Conservation (phyloP, 2,888 invertebrate species). For the Argyresthia albistria region DNA sequence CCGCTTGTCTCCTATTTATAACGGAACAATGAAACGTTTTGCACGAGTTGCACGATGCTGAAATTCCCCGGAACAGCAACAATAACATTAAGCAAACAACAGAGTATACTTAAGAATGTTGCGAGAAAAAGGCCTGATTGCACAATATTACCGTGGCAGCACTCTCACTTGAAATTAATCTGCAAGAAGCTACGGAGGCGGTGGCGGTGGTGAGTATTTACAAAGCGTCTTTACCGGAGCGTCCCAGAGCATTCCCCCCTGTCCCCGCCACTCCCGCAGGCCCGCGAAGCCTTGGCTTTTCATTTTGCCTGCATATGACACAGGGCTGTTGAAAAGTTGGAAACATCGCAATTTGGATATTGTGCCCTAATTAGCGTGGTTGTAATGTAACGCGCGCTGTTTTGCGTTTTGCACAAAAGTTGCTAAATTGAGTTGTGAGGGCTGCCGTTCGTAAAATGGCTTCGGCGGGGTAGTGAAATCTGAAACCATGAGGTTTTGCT, state of each 20-base stretch:
- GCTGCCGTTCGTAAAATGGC: too few relatives aligned
- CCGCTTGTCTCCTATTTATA: too few relatives aligned
- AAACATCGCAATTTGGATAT: background rate
- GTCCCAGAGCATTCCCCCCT: conserved; percentile 7
- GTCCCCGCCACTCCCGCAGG: too few relatives aligned
- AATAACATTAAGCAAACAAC: background rate
- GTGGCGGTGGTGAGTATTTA: conserved; percentile 62
- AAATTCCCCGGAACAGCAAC: background rate
- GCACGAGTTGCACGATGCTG: too few relatives aligned
- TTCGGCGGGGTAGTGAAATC: too few relatives aligned
- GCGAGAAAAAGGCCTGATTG: background rate
- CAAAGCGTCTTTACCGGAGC: conserved; percentile 39
- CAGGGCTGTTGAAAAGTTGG: background rate
- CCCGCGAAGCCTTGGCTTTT: conserved; percentile 32
- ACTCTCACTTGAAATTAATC: conserved; percentile 55
- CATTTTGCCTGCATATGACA: conserved; percentile 29
- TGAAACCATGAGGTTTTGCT: too few relatives aligned
- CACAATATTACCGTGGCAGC: background rate
- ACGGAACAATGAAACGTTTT: too few relatives aligned
- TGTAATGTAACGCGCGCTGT: background rate
- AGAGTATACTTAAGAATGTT: background rate
- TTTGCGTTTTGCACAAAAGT: background rate
- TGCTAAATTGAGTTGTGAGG: too few relatives aligned
- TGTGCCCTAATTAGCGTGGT: background rate
- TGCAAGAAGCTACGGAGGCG: conserved; percentile 58